Evolutionary conservation across 2,888 invertebrate species (phyloP).

Genomic region (Drosophila tanythrix): DNA sequence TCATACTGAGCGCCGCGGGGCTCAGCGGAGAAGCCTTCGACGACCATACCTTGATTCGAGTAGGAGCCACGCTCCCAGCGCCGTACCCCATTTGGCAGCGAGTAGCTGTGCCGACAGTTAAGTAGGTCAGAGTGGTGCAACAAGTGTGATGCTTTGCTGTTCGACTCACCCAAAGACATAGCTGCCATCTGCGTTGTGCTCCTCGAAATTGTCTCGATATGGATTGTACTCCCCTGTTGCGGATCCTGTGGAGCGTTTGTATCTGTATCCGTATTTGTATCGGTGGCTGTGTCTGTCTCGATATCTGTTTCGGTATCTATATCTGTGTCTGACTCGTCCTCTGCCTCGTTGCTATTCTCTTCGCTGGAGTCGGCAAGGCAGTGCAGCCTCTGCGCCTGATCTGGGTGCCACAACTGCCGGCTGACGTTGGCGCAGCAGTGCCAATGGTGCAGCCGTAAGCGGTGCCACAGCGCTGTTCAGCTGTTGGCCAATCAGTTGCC

Average conservation of each 20-base stretch:
- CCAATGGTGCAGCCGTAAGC: slow-evolving; percentile 46
- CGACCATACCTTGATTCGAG: slow-evolving; percentile 47
- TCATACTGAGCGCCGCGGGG: slow-evolving; percentile 62
- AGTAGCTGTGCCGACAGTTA: slow-evolving; percentile 44
- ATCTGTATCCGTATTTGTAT: slow-evolving; percentile 3
- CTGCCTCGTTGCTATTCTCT: slow-evolving; percentile 48
- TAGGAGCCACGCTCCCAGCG: slow-evolving; percentile 71
- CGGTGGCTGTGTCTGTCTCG: background rate
- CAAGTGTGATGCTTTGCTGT: background rate
- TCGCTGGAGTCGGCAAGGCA: slow-evolving; percentile 46
- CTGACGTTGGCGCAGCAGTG: slow-evolving; percentile 31
- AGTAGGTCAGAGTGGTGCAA: too few species aligned
- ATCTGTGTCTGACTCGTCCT: slow-evolving; percentile 14
- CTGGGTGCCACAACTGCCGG: slow-evolving; percentile 59
- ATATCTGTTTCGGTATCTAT: too few species aligned
- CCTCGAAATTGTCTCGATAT: slow-evolving; percentile 70
- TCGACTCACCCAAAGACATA: slow-evolving; percentile 68
- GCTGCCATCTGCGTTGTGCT: slow-evolving; percentile 68
- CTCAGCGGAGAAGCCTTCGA: slow-evolving; percentile 72
- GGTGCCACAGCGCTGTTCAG: slow-evolving; percentile 61
- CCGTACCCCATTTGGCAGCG: slow-evolving; percentile 72
- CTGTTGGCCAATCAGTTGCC: slow-evolving; percentile 52
- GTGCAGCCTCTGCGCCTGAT: slow-evolving; percentile 39
- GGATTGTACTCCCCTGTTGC: slow-evolving; percentile 56
- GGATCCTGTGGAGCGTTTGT: slow-evolving; percentile 12